These are phyloP conservation scores for Drosophila pectinifera DNA, from an alignment of 1,140 invertebrate species.

Conservation along the genomic window DNA sequence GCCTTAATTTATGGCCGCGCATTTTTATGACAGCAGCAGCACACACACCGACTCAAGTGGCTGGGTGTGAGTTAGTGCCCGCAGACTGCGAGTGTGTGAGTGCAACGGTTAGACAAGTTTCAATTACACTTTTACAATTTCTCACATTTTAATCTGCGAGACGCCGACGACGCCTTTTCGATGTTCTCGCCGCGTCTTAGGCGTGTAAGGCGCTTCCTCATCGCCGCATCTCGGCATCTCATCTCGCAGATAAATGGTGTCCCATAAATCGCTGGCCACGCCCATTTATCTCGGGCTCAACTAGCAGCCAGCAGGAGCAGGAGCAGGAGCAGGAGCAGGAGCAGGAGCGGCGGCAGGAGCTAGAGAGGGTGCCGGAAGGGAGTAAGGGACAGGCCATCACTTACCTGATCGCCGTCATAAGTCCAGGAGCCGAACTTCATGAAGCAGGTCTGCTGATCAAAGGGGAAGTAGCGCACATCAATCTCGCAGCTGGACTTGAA, in stretches of 20 bases:
- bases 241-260: conserved; percentile 58
- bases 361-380: neutral
- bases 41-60: conserved; percentile 42
- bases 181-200: conserved; percentile 71
- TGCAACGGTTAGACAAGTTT: conserved; percentile 79
- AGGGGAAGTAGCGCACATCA: conserved; percentile 98
- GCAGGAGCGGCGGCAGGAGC: neutral
- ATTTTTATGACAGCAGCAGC: conserved; percentile 78
- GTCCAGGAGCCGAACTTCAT: conserved; percentile 99
- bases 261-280: conserved; percentile 69
- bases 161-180: conserved; percentile 69
- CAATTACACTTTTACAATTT: conserved; percentile 84
- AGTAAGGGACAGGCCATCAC: conserved; percentile 11
- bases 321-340: neutral
- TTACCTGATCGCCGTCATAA: conserved; percentile 97
- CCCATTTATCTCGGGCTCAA: conserved; percentile 47
- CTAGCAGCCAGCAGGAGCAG: neutral
- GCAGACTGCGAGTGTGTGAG: conserved; percentile 1
- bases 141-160: conserved; percentile 79
- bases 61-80: conserved; percentile 27
- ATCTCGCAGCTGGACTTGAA: conserved; percentile 99
- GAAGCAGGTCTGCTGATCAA: conserved; percentile 98
- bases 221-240: conserved; percentile 17
- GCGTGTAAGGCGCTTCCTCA: conserved; percentile 63
- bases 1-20: conserved; percentile 79